Base-by-base conservation (phyloP, 64 coral and sea anemone species). In the Pocillopora damicornis region DNA sequence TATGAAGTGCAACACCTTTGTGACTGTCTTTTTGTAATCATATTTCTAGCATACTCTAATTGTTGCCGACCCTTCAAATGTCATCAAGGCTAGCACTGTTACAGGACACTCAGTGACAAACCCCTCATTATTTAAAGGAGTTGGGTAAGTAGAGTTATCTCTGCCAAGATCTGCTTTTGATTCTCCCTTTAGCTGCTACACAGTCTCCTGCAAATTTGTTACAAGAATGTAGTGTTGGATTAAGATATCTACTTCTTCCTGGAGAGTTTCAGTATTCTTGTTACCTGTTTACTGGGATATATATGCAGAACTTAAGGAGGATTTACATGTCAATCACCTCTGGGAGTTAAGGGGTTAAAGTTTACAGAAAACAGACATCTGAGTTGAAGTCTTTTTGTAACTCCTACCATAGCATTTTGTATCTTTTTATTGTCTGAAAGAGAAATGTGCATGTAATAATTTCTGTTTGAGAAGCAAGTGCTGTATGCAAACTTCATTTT, bases 71-170 rank as follows among this genome's bases (percentile, higher is more conserved):
- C 93, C 97, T 11, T 89, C 93, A 25, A 94, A 95, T 30, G 79
- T 95, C 16, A 95, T 99, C 20, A 92, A 95, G 68, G 93, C 93
- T 25, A 74, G 79, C 60, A 87, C 90, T 22, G 86, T 99, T 60
- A 95, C 91, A 68, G 97, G 97, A 42, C 80, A 91, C n/a, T 56
- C 78, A 63, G 59, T 88, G 13, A 87, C 61, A 61, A 92, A 82
- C 57, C 97, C 97, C 37, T 69, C 93, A 15, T 80, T 99, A 58
- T 99, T 95, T 58, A 89, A 92, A 80, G 97, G 97, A 56, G 97
- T 99, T 65, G 97, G 97, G 97, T 99, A 87, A 93, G 93, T 87
- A 42, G 14, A 14, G 20, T 26, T 16, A 56, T 16, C 37, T 2
- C 12, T 13, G 6, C 38, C 22, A 14, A 34, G 13, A 14, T 12